Evolutionary conservation across 2,888 invertebrate species (phyloP), one percentile per base, ranked within the genome.

Genomic region (Rhynchonema sp.): DNA sequence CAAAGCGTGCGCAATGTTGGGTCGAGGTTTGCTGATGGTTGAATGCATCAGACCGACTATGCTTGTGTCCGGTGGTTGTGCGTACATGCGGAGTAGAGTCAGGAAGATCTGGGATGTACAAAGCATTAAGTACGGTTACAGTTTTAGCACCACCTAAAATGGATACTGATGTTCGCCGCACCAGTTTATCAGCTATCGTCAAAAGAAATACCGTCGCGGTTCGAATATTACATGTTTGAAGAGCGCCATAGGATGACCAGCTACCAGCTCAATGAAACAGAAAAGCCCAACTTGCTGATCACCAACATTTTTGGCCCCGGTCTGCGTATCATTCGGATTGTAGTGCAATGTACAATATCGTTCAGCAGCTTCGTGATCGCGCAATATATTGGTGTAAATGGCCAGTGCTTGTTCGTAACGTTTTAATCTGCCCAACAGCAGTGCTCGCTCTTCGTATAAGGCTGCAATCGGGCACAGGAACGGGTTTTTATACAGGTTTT

Each of bases 391-490:
- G 26, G 92, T 83, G 73, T 94, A 94, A 70, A 98, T 87, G 1
- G 86, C 83, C 56, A 98, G 77, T 0, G 90, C 91, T 72, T 91
- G 86, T 69, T 91, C 87, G 73, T 98, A 94, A 63, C 85, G 79
- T 0, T 87, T 88, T 28, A 94, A 77, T 66, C 86, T 84, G 0
- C 92, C 94, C 53, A 94, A 77, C 62, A 98, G 84, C n/a, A 96
- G 80, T 0, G 96, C 94, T 62, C 91, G 80, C 74, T 96, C 96
- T 73, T 94, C 91, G 70, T 86, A 83, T 68, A 96, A 78, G 61
- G 77, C 82, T 82, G 67, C 27, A 68, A 65, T 38, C 38, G 6
- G 38, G 9, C 38, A 38, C 6, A 38, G 6, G 38, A 17, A 38
- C 38, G 38, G 17, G 17, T 38, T 38, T 38, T 17, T 38, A 13